Base-by-base conservation (phyloP, 2,888 invertebrate species). In the Scrobipalpa costella region DNA sequence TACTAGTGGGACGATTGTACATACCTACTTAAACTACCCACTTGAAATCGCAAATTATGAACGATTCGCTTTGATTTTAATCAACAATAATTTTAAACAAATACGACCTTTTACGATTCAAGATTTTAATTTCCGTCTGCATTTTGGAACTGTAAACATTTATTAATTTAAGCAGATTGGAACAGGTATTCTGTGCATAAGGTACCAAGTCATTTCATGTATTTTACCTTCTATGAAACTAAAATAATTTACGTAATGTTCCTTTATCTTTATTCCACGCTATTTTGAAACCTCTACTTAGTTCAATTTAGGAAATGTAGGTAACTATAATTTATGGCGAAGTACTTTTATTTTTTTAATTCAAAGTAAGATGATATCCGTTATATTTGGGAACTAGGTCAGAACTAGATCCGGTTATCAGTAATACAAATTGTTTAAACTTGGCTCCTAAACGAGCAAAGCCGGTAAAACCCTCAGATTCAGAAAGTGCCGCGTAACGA, bases 41-140 rank as follows among this genome's bases (percentile, higher is more conserved):
- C 68, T 64, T 67, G 63, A 69, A 69, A 59, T 63, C n/a, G 19
- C 8, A 44, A n/a, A 47, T 47, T 27, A 34, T 7, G 0, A 60
- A 62, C 70, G 81, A 72, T 76, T 67, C 73, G 85, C 78, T 69
- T 64, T 83, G 84, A 73, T 79, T 85, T 86, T 84, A 80, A 86
- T 85, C 78, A 76, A 6, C 49, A 11, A 15, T 57, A 44, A 58
- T 58, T 52, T 0, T 15, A 33, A 27, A 7, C 7, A 34, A 55
- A 15, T 34, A 55, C 15, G n/a, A 8, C n/a, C 34, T 1, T 52
- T 52, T 13, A 11, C 50, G 21, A 21, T 9, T 52, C 44, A 3
- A 11, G 9, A 21, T 52, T 21, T 52, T 13, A 21, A 13, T 21
- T 27, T 17, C 2, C 7, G 15, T 6, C n/a, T n/a, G 15, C 17